These are phyloP conservation scores for Cephalopholis sonnerati DNA, from an alignment of 2,113 vertebrate species.

Conservation along the genomic window DNA sequence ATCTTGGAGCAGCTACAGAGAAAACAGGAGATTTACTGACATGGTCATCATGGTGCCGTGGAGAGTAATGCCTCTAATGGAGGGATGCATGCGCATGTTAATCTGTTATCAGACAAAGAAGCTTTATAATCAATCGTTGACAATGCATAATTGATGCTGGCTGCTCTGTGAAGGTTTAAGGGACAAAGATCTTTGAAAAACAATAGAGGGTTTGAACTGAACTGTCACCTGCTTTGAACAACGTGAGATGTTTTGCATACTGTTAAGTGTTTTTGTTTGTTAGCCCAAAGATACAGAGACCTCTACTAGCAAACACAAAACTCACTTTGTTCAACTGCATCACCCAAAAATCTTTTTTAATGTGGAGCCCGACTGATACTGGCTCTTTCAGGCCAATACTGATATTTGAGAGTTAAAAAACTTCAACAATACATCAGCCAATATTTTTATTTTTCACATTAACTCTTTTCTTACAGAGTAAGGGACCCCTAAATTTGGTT, in stretches of 20 bases:
- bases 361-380: neutral
- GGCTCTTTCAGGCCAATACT: neutral
- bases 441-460: no score
- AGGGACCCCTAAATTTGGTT: neutral
- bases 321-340: neutral
- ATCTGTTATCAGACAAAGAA: constrained; percentile 56
- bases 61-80: constrained; percentile 43
- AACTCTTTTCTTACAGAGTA: neutral
- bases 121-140: constrained; percentile 58
- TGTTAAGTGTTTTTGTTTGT: neutral
- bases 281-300: neutral
- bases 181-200: constrained; percentile 31
- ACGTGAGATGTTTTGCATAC: constrained; percentile 2
- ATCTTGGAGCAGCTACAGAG: constrained; percentile 64
- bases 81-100: constrained; percentile 48
- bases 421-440: no score
- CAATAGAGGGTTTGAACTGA: constrained; percentile 11
- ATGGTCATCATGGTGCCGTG: constrained; percentile 27
- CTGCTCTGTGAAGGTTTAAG: constrained; percentile 22
- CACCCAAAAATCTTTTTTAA: neutral
- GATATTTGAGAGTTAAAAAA: neutral
- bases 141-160: constrained; percentile 62
- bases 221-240: constrained; percentile 12
- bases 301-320: constrained; percentile 1
- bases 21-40: constrained; percentile 54